These are phyloP conservation scores for Sardina pilchardus DNA, from an alignment of 2,113 vertebrate genomes.

Conservation along the genomic window DNA sequence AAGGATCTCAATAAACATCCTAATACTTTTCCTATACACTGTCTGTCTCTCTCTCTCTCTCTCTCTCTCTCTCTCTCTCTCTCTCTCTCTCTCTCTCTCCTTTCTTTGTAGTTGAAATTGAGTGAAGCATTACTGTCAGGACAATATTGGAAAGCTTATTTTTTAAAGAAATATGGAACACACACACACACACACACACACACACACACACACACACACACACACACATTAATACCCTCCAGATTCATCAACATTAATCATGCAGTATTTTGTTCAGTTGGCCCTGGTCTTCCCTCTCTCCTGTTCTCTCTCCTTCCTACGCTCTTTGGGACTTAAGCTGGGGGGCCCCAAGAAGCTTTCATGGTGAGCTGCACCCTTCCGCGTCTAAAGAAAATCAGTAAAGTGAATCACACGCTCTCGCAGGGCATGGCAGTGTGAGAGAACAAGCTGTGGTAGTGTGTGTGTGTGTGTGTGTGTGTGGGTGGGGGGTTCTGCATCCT, in stretches of 20 bases:
- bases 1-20: not conserved
- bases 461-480: not conserved
- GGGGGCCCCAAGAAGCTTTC: not conserved
- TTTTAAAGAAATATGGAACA: too few species aligned
- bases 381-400: not conserved
- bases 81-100: not conserved
- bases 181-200: too few species aligned
- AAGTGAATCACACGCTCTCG: not conserved
- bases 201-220: too few species aligned
- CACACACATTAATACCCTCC: too few species aligned
- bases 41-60: not conserved
- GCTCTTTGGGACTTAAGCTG: not conserved
- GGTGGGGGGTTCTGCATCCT: constrained; percentile 41
- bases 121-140: too few species aligned
- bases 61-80: not conserved
- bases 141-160: too few species aligned
- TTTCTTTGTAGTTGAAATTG: too few species aligned
- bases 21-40: not conserved
- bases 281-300: too few species aligned
- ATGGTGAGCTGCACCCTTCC: not conserved
- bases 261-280: too few species aligned
- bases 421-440: too few species aligned
- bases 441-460: not conserved
- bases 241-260: too few species aligned
- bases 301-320: not conserved